Evolutionary conservation across 2,797 vertebrate genomes (phyloP).

Genomic region (Hydrolagus colliei): DNA sequence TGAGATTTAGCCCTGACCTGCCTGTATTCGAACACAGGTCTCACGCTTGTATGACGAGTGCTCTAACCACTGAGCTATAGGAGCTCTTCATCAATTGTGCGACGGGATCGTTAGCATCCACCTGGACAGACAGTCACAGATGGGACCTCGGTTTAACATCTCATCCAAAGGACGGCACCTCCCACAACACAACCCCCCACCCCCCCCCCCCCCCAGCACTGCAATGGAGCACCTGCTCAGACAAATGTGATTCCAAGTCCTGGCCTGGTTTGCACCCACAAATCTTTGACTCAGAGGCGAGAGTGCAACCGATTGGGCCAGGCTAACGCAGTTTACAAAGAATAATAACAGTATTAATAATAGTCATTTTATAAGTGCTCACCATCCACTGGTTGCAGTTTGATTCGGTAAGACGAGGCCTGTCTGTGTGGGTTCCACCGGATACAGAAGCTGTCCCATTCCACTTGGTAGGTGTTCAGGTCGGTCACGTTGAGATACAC

Average conservation of each 20-base stretch:
- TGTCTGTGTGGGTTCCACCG: slow-evolving; percentile 80
- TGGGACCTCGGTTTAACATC: too few species aligned
- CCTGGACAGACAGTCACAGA: background rate
- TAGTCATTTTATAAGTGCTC: slow-evolving; percentile 37
- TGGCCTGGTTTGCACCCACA: too few species aligned
- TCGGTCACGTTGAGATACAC: slow-evolving; percentile 90
- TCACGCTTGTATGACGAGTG: too few species aligned
- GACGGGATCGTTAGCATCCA: background rate
- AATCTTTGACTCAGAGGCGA: background rate
- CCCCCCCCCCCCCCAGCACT: too few species aligned
- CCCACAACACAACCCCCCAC: background rate
- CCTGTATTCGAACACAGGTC: too few species aligned
- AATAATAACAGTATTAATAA: background rate
- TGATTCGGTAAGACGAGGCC: slow-evolving; percentile 87
- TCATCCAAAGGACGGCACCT: background rate
- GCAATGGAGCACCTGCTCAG: background rate
- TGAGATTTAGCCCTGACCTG: too few species aligned
- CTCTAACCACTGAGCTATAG: too few species aligned
- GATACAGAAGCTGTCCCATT: slow-evolving; percentile 82
- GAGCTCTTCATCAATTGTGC: too few species aligned
- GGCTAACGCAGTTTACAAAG: too few species aligned
- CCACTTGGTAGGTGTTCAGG: slow-evolving; percentile 72
- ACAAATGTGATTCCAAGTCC: background rate
- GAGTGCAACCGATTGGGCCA: too few species aligned
- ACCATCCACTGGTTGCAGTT: slow-evolving; percentile 77